Conservation (phyloP, 2,888 invertebrate genomes). For the Troides helena region DNA sequence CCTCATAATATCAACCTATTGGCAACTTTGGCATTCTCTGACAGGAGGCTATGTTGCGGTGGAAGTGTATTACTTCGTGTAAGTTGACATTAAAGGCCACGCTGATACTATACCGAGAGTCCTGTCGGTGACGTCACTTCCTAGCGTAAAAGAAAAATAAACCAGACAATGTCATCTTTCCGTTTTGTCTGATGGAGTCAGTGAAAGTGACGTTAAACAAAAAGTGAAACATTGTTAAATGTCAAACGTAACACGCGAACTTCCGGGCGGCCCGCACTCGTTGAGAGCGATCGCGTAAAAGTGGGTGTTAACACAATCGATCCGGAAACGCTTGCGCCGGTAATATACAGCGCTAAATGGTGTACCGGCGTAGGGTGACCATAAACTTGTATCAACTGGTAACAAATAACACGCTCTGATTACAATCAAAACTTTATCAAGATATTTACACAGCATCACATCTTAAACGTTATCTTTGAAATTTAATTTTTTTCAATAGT, state of each 20-base stretch:
- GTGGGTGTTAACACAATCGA: conserved; percentile 66
- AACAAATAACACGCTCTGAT: not conserved
- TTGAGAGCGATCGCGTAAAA: conserved; percentile 48
- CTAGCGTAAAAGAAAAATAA: not conserved
- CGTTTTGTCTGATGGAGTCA: not conserved
- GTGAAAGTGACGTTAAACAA: conserved; percentile 12
- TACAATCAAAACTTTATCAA: no score
- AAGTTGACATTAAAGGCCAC: no score
- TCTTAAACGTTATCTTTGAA: no score
- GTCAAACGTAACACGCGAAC: conserved; percentile 13
- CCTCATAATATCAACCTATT: no score
- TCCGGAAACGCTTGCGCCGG: conserved; percentile 50
- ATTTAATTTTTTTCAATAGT: no score
- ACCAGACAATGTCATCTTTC: not conserved
- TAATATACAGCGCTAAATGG: conserved; percentile 56
- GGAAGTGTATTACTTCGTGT: no score
- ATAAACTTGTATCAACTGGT: not conserved
- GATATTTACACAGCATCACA: no score
- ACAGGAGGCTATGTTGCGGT: no score
- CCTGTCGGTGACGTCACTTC: not conserved
- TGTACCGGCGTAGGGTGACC: conserved; percentile 34
- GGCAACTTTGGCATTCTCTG: no score
- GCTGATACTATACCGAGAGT: no score
- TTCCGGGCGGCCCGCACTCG: conserved; percentile 29
- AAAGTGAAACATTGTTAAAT: conserved; percentile 10